Percentiles rank a stretch among this genome's conserved stretches.
Conservation (phyloP, 2,888 invertebrate genomes). For the Dicyrtoma fusca region DNA sequence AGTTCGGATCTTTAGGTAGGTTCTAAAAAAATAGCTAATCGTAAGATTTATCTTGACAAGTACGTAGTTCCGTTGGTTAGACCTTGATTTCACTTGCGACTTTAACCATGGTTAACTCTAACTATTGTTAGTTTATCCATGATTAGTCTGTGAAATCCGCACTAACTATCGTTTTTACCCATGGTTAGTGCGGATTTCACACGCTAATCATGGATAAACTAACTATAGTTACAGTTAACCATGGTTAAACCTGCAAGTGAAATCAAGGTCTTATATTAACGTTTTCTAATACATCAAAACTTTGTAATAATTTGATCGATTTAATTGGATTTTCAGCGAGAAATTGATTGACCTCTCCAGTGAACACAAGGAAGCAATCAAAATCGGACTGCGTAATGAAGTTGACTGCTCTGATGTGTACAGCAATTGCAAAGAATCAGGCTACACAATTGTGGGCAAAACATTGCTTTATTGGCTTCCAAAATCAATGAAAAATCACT, state of each 20-base stretch:
- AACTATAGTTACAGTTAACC: too few species aligned
- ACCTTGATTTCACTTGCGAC: too few species aligned
- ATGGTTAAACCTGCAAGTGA: too few species aligned
- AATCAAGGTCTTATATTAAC: too few species aligned
- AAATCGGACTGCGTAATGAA: constrained; percentile 4
- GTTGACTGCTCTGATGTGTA: constrained; percentile 14
- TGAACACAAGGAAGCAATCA: constrained; percentile 20
- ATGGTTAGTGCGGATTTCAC: too few species aligned
- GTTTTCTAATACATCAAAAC: neutral
- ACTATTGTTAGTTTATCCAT: too few species aligned
- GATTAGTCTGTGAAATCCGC: too few species aligned
- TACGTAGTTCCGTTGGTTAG: too few species aligned
- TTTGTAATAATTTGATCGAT: neutral
- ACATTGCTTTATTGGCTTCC: constrained; percentile 21
- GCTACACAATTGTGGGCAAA: constrained; percentile 26
- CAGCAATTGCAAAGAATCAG: constrained; percentile 14
- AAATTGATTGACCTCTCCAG: constrained; percentile 16
- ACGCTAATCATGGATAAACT: too few species aligned
- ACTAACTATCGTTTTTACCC: too few species aligned
- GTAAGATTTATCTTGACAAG: too few species aligned
- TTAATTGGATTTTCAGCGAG: constrained; percentile 15
- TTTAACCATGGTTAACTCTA: too few species aligned
- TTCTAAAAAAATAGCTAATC: neutral
- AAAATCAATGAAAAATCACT: constrained; percentile 26
- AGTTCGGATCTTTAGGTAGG: constrained; percentile 17